phyloP scores from a whole-genome alignment of 2,888 invertebrate genomes.

The Campoplex capitator region DNA sequence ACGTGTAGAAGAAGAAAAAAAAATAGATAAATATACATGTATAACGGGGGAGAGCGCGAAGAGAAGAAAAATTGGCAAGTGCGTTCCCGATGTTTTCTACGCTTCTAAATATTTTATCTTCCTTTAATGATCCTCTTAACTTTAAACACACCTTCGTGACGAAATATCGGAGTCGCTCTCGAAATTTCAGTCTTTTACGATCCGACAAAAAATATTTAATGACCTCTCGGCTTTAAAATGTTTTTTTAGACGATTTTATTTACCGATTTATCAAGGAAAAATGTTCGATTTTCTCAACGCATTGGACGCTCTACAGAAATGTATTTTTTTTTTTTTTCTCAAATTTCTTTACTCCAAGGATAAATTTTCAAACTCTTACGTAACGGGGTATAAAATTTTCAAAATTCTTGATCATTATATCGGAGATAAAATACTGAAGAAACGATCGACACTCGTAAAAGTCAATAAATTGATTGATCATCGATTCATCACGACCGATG shows the following conservation, averaged over 20 bases:
- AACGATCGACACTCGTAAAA: not conserved
- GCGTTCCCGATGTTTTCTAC: not conserved
- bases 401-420: not conserved
- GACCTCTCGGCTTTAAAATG: not conserved
- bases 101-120: not conserved
- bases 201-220: not conserved
- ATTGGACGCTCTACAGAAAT: too few species aligned
- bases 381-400: too few species aligned
- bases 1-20: not conserved
- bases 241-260: not conserved
- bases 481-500: not conserved
- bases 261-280: not conserved
- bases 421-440: not conserved
- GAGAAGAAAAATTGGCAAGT: conserved; percentile 8
- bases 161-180: not conserved
- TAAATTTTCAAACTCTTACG: too few species aligned
- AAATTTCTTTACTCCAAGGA: too few species aligned
- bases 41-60: not conserved
- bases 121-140: not conserved
- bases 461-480: not conserved
- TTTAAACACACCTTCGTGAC: not conserved
- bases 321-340: too few species aligned
- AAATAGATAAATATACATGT: not conserved
- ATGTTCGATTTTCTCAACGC: too few species aligned
- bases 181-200: not conserved